Base-by-base conservation (phyloP, 2,797 vertebrate species). In the Parambassis ranga region DNA sequence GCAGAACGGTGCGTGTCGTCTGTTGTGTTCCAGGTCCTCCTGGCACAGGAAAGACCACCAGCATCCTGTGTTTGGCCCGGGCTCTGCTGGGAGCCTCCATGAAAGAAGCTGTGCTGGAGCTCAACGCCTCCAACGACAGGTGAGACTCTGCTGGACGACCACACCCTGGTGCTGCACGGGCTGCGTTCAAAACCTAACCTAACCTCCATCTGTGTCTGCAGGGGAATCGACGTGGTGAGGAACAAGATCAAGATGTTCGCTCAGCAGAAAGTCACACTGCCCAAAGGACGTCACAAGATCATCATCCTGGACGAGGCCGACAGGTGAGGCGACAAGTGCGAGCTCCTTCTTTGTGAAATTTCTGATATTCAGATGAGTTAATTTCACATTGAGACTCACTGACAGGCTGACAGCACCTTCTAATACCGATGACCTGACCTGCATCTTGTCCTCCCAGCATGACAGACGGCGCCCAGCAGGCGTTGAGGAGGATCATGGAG, bases 191-290 rank as follows among this genome's bases (percentile, higher is more conserved):
- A n/a, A n/a, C n/a, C n/a, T n/a, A n/a, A n/a, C n/a, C n/a, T n/a
- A n/a, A n/a, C n/a, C n/a, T n/a, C n/a, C n/a, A n/a, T n/a, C n/a
- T 30, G 10, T 57, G 22, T 26, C 89, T 90, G 36, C 81, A 99
- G 97, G 71, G 97, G 97, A 31, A 98, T 99, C 7, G 97, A 99
- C 4, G 96, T 98, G 20, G 97, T 99, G 71, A 93, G 97, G 87
- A 99, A 99, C 87, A 99, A 98, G 85, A 98, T 99, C 82, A 99
- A 99, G 88, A 98, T 99, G 97, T 99, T 99, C 51, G 97, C 97
- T 18, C 97, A 99, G 75, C 97, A 99, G 79, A 99, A 98, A 53
- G 97, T 98, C 70, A 99, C 97, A 0, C 93, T 98, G 30, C 96
- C 97, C 50, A 97, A 93, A 91, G 95, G 96, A 18, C 93, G 97